Percentiles rank a stretch among this genome's conserved stretches.
phyloP scores from a whole-genome alignment of 2,888 invertebrate genomes.

The Oxystoma pomonae region DNA sequence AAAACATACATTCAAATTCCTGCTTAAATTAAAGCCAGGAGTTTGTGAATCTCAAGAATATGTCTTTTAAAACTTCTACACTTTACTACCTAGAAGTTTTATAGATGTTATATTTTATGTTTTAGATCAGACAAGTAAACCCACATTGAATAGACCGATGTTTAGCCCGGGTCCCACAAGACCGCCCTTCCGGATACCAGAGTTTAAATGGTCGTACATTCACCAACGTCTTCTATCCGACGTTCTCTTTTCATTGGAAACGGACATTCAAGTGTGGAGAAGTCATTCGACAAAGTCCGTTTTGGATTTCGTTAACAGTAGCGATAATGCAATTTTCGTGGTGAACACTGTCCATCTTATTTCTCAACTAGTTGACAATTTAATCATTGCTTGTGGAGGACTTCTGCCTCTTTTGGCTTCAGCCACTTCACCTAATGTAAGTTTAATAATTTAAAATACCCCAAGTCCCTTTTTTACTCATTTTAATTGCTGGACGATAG shows the following conservation, averaged over 20 bases:
- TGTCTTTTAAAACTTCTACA: no score
- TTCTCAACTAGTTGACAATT: constrained; percentile 96
- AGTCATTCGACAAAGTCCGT: constrained; percentile 96
- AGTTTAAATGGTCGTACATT: constrained; percentile 99
- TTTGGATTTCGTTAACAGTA: constrained; percentile 96
- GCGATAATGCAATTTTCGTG: constrained; percentile 98
- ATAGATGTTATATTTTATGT: neutral
- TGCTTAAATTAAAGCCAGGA: no score
- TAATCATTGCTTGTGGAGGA: constrained; percentile 98
- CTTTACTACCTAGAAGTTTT: no score
- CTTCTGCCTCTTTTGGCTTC: constrained; percentile 93
- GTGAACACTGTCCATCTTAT: constrained; percentile 99
- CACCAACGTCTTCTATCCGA: constrained; percentile 95
- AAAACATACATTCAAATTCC: no score
- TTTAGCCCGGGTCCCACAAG: constrained; percentile 90
- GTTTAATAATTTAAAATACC: constrained; percentile 42
- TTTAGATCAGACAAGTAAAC: neutral
- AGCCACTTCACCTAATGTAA: constrained; percentile 97
- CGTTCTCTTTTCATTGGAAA: constrained; percentile 93
- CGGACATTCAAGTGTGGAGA: constrained; percentile 88
- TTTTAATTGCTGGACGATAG: no score
- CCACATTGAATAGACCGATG: constrained; percentile 73
- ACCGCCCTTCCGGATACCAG: constrained; percentile 97
- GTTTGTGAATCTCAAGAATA: no score
- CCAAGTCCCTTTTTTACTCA: no score